Base-by-base conservation (phyloP, 1,140 invertebrate genomes). In the Trissolcus basalis region DNA sequence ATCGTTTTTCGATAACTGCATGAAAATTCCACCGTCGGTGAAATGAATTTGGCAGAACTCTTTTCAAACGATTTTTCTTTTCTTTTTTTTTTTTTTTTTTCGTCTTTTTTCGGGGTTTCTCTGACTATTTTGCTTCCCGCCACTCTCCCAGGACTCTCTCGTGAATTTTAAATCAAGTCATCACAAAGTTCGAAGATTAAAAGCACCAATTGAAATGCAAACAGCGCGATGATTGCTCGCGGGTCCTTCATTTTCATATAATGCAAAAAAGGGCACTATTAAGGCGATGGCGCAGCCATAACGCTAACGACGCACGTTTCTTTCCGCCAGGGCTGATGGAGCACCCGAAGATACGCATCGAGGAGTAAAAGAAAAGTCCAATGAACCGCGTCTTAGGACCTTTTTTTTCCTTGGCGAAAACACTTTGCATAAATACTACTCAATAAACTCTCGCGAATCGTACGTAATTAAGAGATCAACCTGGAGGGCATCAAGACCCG, bases 1-100 rank as follows among this genome's bases (percentile, higher is more conserved):
- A 79, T 79, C 73, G 73, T 71, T 79, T 79, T 77, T 75, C 72
- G 53, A 79, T 79, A 76, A 73, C 47, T 41, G 60, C 44, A 51
- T 43, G 59, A 60, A 67, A 61, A 16, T 61, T 33, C 4, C 12
- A 13, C 12, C 60, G n/a, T 4, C 33, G 6, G 1, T 6, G 19
- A 27, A 27, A 27, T 27, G 6, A 27, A n/a, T n/a, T n/a, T n/a
- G n/a, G n/a, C n/a, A n/a, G n/a, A 27, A 27, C 6, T 1, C 19
- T 27, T 1, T 27, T 27, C 2, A 6, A 27, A 27, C 19, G 19
- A 27, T 27, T 27, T 27, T 6, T 6, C 6, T 27, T 27, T 27
- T 3, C 19, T 6, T 27, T 27, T 27, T 27, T n/a, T n/a, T n/a
- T n/a, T 12, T n/a, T 36, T 47, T 16, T 41, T 41, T 39, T 47